Base-by-base conservation (phyloP, 2,888 invertebrate genomes). In the Pediacus dermestoides region DNA sequence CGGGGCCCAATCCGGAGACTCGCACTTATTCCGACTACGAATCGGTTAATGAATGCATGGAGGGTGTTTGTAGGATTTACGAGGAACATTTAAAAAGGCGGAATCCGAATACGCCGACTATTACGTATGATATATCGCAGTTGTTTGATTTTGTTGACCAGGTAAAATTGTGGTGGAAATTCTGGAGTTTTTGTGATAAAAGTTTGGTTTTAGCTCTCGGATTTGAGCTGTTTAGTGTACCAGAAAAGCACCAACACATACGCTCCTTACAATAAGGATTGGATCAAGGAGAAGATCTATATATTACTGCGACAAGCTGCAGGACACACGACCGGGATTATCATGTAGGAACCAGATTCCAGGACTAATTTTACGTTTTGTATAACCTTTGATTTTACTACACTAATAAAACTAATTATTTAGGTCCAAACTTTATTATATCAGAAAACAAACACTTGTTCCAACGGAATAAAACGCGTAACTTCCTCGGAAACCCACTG, bases 201-300 rank as follows among this genome's bases (percentile, higher is more conserved):
- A 23, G 9, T 27, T 11, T 26, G n/a, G 10, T 48, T 52, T 12
- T 69, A 84, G 72, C 74, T 99, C 31, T 83, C 90, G 12, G 99
- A 99, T 66, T 77, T 99, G 32, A 92, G 93, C 56, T 96, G 97
- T 63, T 73, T 99, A 43, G 97, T 99, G 45, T 96, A 92, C 69
- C 91, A 95, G 72, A 94, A 94, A 66, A 86, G 88, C 4, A 89
- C 90, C 25, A 92, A 93, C 62, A 92, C 93, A 0, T 99, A 99
- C 62, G 91, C 93, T 1, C 99, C 99, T 0, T 96, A 96, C 72
- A 96, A 96, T 69, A 97, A 97, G 73, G 95, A 94, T 60, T 99
- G 96, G 96, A 93, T 99, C 40, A 99, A 99, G 70, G 96, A 99
- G 67, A 95, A 97, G 68, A 95, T 99, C 48, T 97, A 96, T 64